phyloP scores from a whole-genome alignment of 2,797 vertebrate species.

The Synaphobranchus kaupii region DNA sequence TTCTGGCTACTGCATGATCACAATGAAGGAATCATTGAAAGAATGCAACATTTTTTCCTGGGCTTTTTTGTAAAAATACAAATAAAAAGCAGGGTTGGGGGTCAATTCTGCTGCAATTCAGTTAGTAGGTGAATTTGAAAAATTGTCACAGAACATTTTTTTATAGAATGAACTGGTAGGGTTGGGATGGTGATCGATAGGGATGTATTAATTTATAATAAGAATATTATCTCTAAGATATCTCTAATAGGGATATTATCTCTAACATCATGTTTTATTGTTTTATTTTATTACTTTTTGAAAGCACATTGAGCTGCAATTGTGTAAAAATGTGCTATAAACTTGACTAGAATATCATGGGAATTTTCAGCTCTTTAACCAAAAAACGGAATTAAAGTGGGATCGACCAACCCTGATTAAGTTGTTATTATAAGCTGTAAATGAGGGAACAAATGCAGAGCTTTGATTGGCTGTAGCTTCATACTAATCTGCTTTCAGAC shows the following conservation, averaged over 20 bases:
- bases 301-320: too few relatives aligned
- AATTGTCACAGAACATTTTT: background rate
- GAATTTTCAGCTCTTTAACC: background rate
- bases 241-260: too few relatives aligned
- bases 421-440: background rate
- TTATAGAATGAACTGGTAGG: too few relatives aligned
- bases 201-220: too few relatives aligned
- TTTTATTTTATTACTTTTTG: too few relatives aligned
- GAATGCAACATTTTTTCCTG: background rate
- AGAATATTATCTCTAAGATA: too few relatives aligned
- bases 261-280: too few relatives aligned
- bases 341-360: background rate
- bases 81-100: background rate
- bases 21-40: background rate
- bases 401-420: background rate
- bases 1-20: background rate
- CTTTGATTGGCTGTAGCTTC: conserved; percentile 10
- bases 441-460: background rate
- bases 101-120: background rate
- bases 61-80: background rate
- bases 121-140: background rate
- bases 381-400: background rate
- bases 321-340: too few relatives aligned
- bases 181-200: too few relatives aligned
- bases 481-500: background rate